Conservation (phyloP, 1,140 invertebrate genomes). For the Octopus sinensis region DNA sequence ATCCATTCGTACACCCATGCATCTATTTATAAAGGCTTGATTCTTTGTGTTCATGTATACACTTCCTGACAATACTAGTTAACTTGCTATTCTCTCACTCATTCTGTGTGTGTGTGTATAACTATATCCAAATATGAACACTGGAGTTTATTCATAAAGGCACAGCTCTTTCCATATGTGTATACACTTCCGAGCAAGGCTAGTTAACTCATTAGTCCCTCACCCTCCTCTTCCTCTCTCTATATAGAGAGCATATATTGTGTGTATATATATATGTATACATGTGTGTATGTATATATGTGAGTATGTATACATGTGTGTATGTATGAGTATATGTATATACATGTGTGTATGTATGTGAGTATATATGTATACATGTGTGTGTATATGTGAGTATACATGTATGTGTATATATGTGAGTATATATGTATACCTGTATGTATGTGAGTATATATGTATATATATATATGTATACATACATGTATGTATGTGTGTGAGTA, state of each 20-base stretch:
- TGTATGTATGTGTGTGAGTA: too few species aligned
- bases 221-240: not conserved
- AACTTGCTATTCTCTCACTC: not conserved
- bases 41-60: too few species aligned
- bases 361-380: too few species aligned
- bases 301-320: not conserved
- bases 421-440: too few species aligned
- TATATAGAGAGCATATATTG: not conserved
- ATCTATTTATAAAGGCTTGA: too few species aligned
- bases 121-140: not conserved
- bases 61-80: not conserved
- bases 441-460: too few species aligned
- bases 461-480: too few species aligned
- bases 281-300: not conserved
- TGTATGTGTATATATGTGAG: too few species aligned
- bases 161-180: not conserved
- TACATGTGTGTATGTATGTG: not conserved
- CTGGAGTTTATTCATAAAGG: not conserved
- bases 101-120: not conserved
- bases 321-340: not conserved
- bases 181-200: not conserved
- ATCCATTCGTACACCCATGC: too few species aligned
- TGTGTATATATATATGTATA: not conserved
- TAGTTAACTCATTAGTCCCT: not conserved
- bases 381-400: too few species aligned